Conservation (phyloP, 2,888 invertebrate genomes). For the Cetonia aurata region DNA sequence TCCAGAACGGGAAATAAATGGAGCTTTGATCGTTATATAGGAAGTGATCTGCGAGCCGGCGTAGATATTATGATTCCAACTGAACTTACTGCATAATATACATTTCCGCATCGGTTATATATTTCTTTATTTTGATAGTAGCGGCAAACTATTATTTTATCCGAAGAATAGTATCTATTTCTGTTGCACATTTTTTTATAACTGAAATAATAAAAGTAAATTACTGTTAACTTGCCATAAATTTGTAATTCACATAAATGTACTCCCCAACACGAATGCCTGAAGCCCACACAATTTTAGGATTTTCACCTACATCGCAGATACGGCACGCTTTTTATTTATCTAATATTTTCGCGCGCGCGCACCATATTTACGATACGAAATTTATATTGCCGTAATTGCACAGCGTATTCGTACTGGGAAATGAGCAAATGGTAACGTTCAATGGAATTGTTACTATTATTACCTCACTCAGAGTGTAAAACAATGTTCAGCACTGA, state of each 20-base stretch:
- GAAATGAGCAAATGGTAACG: conserved; percentile 13
- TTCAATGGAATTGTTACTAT: conserved; percentile 24
- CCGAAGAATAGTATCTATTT: no score
- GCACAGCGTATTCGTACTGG: not conserved
- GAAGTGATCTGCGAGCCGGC: conserved; percentile 54
- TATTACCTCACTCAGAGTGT: conserved; percentile 24
- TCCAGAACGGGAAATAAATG: conserved; percentile 63
- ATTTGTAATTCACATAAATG: conserved; percentile 8
- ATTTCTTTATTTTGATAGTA: conserved; percentile 56
- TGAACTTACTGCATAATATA: conserved; percentile 61
- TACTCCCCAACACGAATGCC: not conserved
- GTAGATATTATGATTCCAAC: conserved; percentile 50
- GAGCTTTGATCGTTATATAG: conserved; percentile 64
- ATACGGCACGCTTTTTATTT: conserved; percentile 12
- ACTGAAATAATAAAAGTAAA: not conserved
- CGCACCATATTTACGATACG: not conserved
- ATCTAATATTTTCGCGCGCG: conserved; percentile 13
- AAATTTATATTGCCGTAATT: conserved; percentile 1
- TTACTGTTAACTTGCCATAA: conserved; percentile 2
- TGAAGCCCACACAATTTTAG: conserved; percentile 15
- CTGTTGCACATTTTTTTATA: no score
- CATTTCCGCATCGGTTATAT: conserved; percentile 56
- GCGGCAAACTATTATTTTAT: no score
- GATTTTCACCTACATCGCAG: conserved; percentile 13
- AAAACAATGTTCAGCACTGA: conserved; percentile 25